A percentile compares a stretch with the other conserved stretches of the same genome.
These are phyloP conservation scores for Pseudorasbora parva DNA, from an alignment of 2,113 vertebrate species.

Conservation along the genomic window DNA sequence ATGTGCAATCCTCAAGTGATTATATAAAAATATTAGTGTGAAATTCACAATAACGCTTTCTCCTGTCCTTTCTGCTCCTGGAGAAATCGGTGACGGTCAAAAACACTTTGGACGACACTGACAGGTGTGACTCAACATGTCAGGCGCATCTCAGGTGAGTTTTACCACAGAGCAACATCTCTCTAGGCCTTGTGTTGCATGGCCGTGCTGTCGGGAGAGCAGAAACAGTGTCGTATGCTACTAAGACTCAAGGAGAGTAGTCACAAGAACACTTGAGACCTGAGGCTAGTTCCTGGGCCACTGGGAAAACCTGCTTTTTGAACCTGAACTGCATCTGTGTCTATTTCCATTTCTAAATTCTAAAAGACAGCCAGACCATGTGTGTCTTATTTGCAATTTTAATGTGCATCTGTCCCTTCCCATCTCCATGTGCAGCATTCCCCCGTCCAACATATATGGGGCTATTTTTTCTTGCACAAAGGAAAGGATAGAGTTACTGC, in stretches of 20 bases:
- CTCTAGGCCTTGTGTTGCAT: not conserved
- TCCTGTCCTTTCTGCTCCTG: not conserved
- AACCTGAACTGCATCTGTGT: slow-evolving; percentile 35
- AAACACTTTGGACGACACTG: not conserved
- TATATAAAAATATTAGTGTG: slow-evolving; percentile 8
- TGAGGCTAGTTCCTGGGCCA: slow-evolving; percentile 24
- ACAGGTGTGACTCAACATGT: slow-evolving; percentile 26
- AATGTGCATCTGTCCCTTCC: slow-evolving; percentile 15
- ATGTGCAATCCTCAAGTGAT: not conserved
- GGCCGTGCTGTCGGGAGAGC: not conserved
- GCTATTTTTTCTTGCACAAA: slow-evolving; percentile 3
- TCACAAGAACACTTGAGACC: slow-evolving; percentile 28
- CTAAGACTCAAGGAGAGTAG: slow-evolving; percentile 4
- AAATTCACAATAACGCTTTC: not conserved
- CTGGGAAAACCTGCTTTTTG: slow-evolving; percentile 35
- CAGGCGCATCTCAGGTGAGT: slow-evolving; percentile 2
- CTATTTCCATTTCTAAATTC: slow-evolving; percentile 3
- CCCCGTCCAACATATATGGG: not conserved
- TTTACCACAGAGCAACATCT: slow-evolving; percentile 7
- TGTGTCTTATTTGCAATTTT: slow-evolving; percentile 38
- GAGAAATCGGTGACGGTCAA: not conserved
- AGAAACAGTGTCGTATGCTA: not conserved
- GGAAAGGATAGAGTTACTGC: not conserved
- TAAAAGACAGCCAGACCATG: slow-evolving; percentile 11
- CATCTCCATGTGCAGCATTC: not conserved